Conservation (phyloP, 2,888 invertebrate species). For the Volucella zonaria region DNA sequence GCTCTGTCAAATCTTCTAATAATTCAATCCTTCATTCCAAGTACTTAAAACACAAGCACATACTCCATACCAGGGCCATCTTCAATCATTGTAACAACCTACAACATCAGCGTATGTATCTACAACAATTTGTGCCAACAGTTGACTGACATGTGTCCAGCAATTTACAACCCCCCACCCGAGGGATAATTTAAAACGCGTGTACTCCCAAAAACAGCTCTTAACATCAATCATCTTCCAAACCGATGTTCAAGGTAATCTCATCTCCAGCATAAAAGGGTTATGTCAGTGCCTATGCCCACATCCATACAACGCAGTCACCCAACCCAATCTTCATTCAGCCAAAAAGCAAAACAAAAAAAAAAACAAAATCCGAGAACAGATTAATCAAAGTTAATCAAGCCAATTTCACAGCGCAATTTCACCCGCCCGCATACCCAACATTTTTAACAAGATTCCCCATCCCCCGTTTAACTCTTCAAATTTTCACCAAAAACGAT, state of each 20-base stretch:
- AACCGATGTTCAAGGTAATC: background rate
- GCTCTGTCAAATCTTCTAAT: too few species aligned
- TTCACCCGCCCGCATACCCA: slow-evolving; percentile 49
- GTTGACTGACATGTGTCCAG: slow-evolving; percentile 40
- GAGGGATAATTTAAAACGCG: slow-evolving; percentile 51
- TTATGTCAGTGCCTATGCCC: slow-evolving; percentile 29
- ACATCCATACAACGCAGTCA: background rate
- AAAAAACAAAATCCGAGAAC: background rate
- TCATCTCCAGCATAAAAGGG: slow-evolving; percentile 9
- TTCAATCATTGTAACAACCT: slow-evolving; percentile 37
- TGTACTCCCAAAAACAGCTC: slow-evolving; percentile 39
- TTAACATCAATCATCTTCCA: slow-evolving; percentile 49
- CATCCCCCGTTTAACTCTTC: slow-evolving; percentile 37
- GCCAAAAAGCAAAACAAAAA: too few species aligned
- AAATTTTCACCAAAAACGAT: background rate
- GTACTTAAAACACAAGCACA: background rate
- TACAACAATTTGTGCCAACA: background rate
- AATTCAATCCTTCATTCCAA: too few species aligned
- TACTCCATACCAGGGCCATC: slow-evolving; percentile 18
- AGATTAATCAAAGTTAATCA: slow-evolving; percentile 33
- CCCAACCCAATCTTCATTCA: too few species aligned
- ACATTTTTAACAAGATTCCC: slow-evolving; percentile 35
- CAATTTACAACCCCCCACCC: slow-evolving; percentile 1
- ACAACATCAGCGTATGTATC: too few species aligned
- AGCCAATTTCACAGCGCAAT: slow-evolving; percentile 43